Evolutionary conservation across 2,888 invertebrate species (phyloP), one percentile per base, ranked within the genome.

Genomic region (Arge pagana): DNA sequence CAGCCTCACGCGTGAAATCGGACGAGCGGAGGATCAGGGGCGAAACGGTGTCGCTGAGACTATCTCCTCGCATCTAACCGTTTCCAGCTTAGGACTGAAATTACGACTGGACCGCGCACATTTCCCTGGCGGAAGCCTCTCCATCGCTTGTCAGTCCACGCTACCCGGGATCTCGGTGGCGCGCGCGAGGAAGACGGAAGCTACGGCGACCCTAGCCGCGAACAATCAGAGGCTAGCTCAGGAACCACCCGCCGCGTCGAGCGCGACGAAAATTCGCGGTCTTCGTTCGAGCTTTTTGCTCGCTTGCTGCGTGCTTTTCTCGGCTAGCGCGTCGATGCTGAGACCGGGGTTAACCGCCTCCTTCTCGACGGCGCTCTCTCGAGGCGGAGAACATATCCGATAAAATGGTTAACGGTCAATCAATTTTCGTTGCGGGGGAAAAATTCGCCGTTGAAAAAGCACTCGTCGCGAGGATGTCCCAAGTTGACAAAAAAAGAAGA

Each of bases 191-290:
- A 61, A 57, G 45, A 66, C 57, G 16, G 66, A 64, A 31, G 64
- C 61, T 11, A 63, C 64, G 13, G 66, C 68, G 7, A 70, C 71
- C 0, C 61, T 74, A 16, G 71, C 70, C 6, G 72, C 72, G 36
- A 74, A 67, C 53, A 76, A 74, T 55, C 70, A 75, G 54, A 67
- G 70, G 53, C 64, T 74, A 8, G 74, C 71, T 2, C 75, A 74
- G 52, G 74, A 45, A 18, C 21, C 28, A 37, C 36, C 48, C n/a
- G 8, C 24, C 21, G 18, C 18, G 24, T 48, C 48, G 1, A 26
- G 13, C 10, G 36, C 37, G 18, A 18, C 28, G 10, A 10, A 10
- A 7, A 7, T 28, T 28, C 7, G 7, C 7, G 7, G 7, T 28
- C 28, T 28, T 28, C 10, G 7, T n/a, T 7, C 10, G 28, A 7